Evolutionary conservation across 2,888 invertebrate genomes (phyloP), one percentile per base, ranked within the genome.

Genomic region (Lysandra bellargus): DNA sequence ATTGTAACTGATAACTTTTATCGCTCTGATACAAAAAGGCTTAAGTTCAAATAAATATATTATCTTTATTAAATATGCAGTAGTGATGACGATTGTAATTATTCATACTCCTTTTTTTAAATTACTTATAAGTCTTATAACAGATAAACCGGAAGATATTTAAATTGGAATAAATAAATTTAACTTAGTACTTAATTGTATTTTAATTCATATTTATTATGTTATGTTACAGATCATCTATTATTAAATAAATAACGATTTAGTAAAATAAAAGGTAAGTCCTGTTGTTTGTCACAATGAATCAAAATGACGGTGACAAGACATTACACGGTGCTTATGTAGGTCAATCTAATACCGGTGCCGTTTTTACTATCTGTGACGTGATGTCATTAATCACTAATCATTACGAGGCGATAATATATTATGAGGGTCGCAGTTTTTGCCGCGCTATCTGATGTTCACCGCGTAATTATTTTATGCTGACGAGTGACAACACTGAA

Each of bases 311-410:
- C 69, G 14, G 4, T 69, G 69, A 69, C 69, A 33, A 69, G 69
- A 69, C 69, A 37, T 69, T 69, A 69, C 33, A 5, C 17, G 69
- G 33, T 17, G 33, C 69, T 69, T 69, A 75, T 75, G 76, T 76
- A 57, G 76, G 76, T 76, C 76, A 33, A 53, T 33, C 76, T 14
- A 69, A 17, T 37, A 37, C 69, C 69, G 69, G 14, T 37, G 69
- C 30, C 49, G 75, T 76, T 76, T 76, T 57, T 76, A 30, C 33
- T 53, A 76, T 76, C 76, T 76, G 57, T 53, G 14, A 57, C 57
- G 14, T 23, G 53, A 75, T 23, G 57, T 30, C 76, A 76, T 76
- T 76, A 76, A 76, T 76, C 76, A 76, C 53, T 76, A 33, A 76
- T 76, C 76, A 76, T 76, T 33, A 33, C 49, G 33, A 33, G 30